These are phyloP conservation scores for Campoletis raptor DNA, from an alignment of 2,888 invertebrate genomes.

Conservation along the genomic window DNA sequence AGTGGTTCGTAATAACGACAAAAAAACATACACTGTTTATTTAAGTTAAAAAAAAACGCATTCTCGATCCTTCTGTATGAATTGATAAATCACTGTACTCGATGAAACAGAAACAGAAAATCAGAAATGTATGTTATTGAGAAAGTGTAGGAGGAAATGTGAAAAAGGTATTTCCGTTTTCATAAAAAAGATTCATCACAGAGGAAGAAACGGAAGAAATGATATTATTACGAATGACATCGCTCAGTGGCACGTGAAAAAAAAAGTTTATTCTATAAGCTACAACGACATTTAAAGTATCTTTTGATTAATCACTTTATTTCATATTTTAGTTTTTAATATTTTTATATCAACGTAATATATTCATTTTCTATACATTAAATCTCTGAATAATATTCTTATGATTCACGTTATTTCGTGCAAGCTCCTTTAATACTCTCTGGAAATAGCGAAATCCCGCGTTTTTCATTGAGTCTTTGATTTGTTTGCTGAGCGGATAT, in stretches of 20 bases:
- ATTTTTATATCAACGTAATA: neutral
- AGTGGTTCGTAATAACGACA: conserved; percentile 26
- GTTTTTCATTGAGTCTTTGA: neutral
- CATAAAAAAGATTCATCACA: conserved; percentile 29
- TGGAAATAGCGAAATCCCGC: neutral
- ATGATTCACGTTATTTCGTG: neutral
- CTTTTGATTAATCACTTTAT: neutral
- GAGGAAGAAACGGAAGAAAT: conserved; percentile 40
- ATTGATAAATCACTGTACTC: conserved; percentile 48
- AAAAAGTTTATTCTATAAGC: neutral
- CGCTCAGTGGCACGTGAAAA: neutral
- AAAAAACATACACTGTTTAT: neutral
- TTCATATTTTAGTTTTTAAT: neutral
- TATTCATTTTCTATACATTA: neutral
- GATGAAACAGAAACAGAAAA: conserved; percentile 13
- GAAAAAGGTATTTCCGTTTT: neutral
- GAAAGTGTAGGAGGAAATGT: conserved; percentile 42
- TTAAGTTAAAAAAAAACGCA: neutral
- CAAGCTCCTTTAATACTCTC: neutral
- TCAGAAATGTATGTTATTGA: conserved; percentile 23
- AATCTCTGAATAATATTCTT: neutral
- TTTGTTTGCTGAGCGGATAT: neutral
- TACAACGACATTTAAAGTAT: neutral
- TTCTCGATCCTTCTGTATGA: conserved; percentile 47
- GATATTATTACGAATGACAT: neutral